phyloP scores from a whole-genome alignment of 2,797 vertebrate species.

The Spea hammondii region DNA sequence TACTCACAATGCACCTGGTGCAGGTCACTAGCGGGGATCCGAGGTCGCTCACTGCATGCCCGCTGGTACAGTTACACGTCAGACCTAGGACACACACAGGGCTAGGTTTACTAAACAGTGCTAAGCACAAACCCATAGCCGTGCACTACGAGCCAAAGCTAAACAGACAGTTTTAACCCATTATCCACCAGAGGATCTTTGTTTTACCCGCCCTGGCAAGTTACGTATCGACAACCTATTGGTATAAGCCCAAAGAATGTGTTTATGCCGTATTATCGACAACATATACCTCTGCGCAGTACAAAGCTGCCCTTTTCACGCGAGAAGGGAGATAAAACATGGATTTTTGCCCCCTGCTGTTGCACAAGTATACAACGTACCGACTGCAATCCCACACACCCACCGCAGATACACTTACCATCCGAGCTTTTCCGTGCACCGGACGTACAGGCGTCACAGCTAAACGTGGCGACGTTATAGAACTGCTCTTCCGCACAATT shows the following conservation, averaged over 20 bases:
- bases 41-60: neutral
- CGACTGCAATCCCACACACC: too few species aligned
- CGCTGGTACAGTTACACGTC: conserved; percentile 25
- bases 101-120: neutral
- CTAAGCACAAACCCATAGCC: neutral
- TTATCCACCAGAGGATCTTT: too few species aligned
- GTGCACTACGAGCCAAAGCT: too few species aligned
- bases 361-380: neutral
- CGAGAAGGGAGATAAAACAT: too few species aligned
- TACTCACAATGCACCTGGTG: conserved; percentile 23
- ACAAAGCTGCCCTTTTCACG: too few species aligned
- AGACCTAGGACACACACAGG: conserved; percentile 36
- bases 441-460: conserved; percentile 20
- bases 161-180: too few species aligned
- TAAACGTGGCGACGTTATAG: conserved; percentile 3
- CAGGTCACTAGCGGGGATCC: conserved; percentile 9
- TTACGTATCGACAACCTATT: too few species aligned
- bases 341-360: too few species aligned
- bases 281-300: too few species aligned
- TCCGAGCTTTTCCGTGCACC: neutral
- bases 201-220: too few species aligned
- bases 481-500: conserved; percentile 26
- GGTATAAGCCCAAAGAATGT: too few species aligned
- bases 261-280: too few species aligned
- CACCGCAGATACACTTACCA: conserved; percentile 37